Base-by-base conservation (phyloP, 1,140 invertebrate species). In the Meloidogyne floridensis region DNA sequence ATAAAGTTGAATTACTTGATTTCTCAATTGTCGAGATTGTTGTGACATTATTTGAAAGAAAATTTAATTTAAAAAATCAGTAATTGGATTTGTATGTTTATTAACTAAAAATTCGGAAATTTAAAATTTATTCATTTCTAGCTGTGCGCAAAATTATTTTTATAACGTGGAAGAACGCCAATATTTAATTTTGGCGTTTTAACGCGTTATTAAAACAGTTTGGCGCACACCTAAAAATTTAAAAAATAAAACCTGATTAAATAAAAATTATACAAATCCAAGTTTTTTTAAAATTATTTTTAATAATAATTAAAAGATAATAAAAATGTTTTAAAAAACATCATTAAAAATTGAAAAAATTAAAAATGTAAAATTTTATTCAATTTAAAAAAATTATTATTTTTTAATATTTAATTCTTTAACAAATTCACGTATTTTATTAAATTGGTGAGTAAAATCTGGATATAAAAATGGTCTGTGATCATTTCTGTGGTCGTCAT, bases 401-500 rank as follows among this genome's bases (percentile, higher is more conserved):
- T 65, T 65, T 7, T 6, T 65, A 6, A 65, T 7, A 13, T 65
- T 65, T 6, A 65, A 65, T 65, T 65, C 59, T n/a, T 65, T 65
- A 65, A 65, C n/a, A 65, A 65, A 65, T 65, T 65, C 15, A n/a
- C 15, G 4, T 6, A 65, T 65, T 65, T 65, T 65, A 65, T 65
- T 65, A 18, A 89, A 90, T 77, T 90, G 89, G 65, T 81, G 81
- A 42, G 75, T 75, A 53, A 89, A 83, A 74, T 90, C 82, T 7
- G 88, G 88, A 90, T 98, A 99, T 0, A 99, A 92, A 90, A 99
- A 97, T 20, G 95, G 98, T 11, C 98, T 92, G 90, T 97, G 95
- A 92, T 99, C 98, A 91, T 95, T 98, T 73, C 98, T 93, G 91
- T 99, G 98, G 91, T 99, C 97, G 91, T 99, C 98, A 0, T 96